A percentile compares a stretch with the other conserved stretches of the same genome.
phyloP scores from a whole-genome alignment of 2,888 invertebrate genomes.

The Lasioglossum malachurum region DNA sequence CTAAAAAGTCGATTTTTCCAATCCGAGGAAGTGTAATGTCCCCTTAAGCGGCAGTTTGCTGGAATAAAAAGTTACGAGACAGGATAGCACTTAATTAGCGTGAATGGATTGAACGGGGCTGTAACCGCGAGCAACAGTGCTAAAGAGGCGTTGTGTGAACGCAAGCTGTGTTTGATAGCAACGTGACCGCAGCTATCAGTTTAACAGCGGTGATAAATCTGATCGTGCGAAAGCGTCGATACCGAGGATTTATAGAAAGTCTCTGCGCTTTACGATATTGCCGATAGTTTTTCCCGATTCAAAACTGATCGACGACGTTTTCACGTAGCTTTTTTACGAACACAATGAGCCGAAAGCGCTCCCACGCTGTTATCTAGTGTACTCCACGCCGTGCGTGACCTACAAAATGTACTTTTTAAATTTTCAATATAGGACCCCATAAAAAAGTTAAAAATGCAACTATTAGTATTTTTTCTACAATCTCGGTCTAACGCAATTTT shows the following conservation, averaged over 20 bases:
- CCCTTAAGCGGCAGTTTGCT: not conserved
- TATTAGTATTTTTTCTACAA: too few relatives aligned
- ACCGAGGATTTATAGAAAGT: slow-evolving; percentile 25
- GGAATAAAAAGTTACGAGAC: not conserved
- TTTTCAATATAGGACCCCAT: too few relatives aligned
- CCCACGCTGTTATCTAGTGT: not conserved
- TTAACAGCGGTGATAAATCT: slow-evolving; percentile 31
- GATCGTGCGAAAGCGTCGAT: slow-evolving; percentile 12
- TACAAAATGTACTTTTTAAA: too few relatives aligned
- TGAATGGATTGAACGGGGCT: not conserved
- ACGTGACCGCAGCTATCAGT: slow-evolving; percentile 6
- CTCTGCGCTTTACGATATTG: not conserved
- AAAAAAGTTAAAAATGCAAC: too few relatives aligned
- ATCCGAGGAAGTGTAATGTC: too few relatives aligned
- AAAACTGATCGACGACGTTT: not conserved
- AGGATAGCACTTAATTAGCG: not conserved
- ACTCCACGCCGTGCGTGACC: not conserved
- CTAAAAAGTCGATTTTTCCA: too few relatives aligned
- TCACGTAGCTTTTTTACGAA: not conserved
- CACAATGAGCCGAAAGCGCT: not conserved
- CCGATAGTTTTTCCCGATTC: not conserved
- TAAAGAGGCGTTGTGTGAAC: not conserved
- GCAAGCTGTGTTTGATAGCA: slow-evolving; percentile 1
- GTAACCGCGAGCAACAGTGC: not conserved
- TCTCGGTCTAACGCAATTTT: too few relatives aligned